Base-by-base conservation (phyloP, 1,140 invertebrate species). In the Orius insidiosus region DNA sequence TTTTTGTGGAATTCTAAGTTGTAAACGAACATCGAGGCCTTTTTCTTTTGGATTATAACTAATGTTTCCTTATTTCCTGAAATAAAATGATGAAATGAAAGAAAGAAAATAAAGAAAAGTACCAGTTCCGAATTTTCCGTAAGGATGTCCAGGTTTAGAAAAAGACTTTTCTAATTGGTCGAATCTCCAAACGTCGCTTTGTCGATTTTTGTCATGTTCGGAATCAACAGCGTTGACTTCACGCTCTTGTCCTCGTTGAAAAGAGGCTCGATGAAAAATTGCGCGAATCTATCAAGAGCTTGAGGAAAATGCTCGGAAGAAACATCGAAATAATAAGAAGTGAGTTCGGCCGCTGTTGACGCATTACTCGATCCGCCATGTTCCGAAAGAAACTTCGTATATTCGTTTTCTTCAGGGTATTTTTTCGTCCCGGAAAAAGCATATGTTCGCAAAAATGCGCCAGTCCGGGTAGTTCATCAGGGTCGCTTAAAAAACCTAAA, bases 401-500 rank as follows among this genome's bases (percentile, higher is more conserved):
- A 97, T 50, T 87, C 84, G 67, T 96, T 96, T 64, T 94, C 85
- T 58, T 78, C 68, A 24, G 93, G 92, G 70, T 94, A 98, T 65
- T 93, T 94, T 55, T 86, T 68, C 1, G 83, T 96, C 9, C 93
- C 93, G 37, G 63, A 62, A 97, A 98, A 3, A 98, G 67, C 93
- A 98, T 97, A 60, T 98, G 93, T 61, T 98, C 93, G 62, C 86
- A 93, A 62, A 98, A 97, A 62, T 97, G 93, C 9, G 93, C 92
- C 46, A 97, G 62, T 0, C 93, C 93, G 3, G 84, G 86, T 5
- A 96, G 56, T 42, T 89, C 73, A 32, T 72, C 67, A 0, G 92
- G 90, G 66, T 98, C 93, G 55, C 74, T 81, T 68, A 97, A 74
- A 54, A 72, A 77, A 10, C 84, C 84, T 81, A 57, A 33, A 64